Conservation (phyloP, 2,888 invertebrate genomes). For the Gymnosoma rotundatum region DNA sequence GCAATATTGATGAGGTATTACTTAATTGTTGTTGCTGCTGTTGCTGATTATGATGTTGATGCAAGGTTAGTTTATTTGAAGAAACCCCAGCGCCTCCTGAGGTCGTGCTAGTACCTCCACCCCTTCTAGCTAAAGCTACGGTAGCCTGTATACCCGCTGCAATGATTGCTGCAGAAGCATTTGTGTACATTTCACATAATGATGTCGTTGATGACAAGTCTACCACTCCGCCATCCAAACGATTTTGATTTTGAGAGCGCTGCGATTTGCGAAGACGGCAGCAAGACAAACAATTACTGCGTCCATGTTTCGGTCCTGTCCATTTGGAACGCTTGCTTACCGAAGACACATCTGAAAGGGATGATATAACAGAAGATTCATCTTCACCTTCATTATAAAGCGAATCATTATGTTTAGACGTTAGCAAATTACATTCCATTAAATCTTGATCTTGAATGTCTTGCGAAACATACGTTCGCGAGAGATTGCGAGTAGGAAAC, state of each 20-base stretch:
- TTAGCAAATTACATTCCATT: slow-evolving; percentile 78
- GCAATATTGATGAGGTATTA: slow-evolving; percentile 75
- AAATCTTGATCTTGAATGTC: slow-evolving; percentile 81
- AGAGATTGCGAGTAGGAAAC: slow-evolving; percentile 79
- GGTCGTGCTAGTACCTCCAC: slow-evolving; percentile 27
- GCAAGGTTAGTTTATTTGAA: slow-evolving; percentile 48
- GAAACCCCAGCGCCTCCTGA: not conserved
- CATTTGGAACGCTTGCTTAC: slow-evolving; percentile 81
- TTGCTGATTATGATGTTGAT: slow-evolving; percentile 61
- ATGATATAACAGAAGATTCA: slow-evolving; percentile 81
- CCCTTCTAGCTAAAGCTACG: slow-evolving; percentile 69
- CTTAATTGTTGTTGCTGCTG: slow-evolving; percentile 70
- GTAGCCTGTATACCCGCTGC: slow-evolving; percentile 74
- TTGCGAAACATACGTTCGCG: slow-evolving; percentile 81
- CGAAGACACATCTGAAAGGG: slow-evolving; percentile 82
- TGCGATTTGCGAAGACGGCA: slow-evolving; percentile 76
- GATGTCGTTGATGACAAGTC: slow-evolving; percentile 65
- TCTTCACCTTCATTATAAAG: slow-evolving; percentile 80
- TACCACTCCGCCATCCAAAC: slow-evolving; percentile 71
- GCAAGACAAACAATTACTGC: slow-evolving; percentile 80
- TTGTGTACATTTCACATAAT: slow-evolving; percentile 75
- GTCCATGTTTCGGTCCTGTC: slow-evolving; percentile 79
- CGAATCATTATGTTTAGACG: slow-evolving; percentile 79
- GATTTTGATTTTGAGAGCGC: slow-evolving; percentile 72
- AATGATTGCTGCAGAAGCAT: slow-evolving; percentile 74